phyloP scores from a whole-genome alignment of 2,888 invertebrate genomes.

The Alviniconcha strummeri region DNA sequence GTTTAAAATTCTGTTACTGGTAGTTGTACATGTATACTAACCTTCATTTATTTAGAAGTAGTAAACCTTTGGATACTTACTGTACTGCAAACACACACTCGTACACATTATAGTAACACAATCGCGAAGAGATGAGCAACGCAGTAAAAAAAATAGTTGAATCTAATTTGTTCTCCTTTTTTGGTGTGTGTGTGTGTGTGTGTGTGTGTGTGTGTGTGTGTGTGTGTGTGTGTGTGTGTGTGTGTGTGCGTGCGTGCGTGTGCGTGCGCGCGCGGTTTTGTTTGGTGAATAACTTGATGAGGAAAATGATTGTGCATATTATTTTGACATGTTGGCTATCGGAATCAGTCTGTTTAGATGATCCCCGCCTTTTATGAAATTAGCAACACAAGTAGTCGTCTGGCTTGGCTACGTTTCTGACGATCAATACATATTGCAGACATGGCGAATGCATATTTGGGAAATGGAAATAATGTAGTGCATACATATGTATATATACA shows the following conservation, averaged over 20 bases:
- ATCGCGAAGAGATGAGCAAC: neutral
- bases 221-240: neutral
- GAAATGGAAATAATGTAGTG: neutral
- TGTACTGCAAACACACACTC: neutral
- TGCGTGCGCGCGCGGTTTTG: neutral
- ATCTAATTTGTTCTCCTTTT: neutral
- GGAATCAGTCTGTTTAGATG: no score
- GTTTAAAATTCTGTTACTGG: no score
- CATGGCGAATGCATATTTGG: no score
- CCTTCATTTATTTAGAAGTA: neutral
- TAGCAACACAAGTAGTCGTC: no score
- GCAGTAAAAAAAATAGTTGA: neutral
- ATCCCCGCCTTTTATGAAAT: no score
- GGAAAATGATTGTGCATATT: no score
- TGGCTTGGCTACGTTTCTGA: no score
- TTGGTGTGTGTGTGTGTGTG: neutral
- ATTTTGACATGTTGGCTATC: no score
- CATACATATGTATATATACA: neutral
- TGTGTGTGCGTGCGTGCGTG: neutral
- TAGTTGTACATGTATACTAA: no score
- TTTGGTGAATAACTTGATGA: neutral
- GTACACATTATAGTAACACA: neutral
- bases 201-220: slow-evolving; percentile 1
- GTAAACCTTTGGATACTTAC: neutral
- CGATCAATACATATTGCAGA: no score